Conservation (phyloP, 1,140 invertebrate genomes). For the Lamellibrachia luymesi region DNA sequence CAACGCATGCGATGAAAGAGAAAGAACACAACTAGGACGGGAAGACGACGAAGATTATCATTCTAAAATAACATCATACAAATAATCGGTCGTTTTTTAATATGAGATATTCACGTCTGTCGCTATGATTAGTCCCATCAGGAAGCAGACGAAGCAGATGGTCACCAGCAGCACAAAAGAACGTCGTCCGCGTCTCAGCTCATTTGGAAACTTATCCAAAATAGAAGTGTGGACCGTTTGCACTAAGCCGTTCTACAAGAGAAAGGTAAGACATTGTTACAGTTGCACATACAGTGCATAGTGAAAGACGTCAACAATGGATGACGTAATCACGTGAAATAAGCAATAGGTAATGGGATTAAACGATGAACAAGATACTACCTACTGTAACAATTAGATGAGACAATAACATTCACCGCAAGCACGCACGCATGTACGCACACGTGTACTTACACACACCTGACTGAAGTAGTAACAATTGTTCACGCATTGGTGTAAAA, state of each 20-base stretch:
- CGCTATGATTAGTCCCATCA: not conserved
- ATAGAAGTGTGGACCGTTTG: not conserved
- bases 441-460: too few species aligned
- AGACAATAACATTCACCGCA: too few species aligned
- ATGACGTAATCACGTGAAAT: too few species aligned
- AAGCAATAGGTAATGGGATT: too few species aligned
- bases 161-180: not conserved
- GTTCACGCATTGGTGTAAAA: too few species aligned
- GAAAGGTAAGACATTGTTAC: not conserved
- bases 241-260: not conserved
- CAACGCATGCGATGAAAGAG: too few species aligned
- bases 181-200: not conserved
- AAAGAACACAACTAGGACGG: too few species aligned
- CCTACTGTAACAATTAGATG: too few species aligned
- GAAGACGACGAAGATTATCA: not conserved
- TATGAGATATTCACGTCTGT: not conserved
- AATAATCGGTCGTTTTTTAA: not conserved
- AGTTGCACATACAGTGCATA: not conserved
- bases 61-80: not conserved
- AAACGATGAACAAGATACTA: too few species aligned
- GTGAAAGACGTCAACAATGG: too few species aligned
- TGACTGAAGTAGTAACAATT: too few species aligned
- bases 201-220: not conserved
- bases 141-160: not conserved
- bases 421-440: too few species aligned